These are phyloP conservation scores for Siniperca obscura DNA, from an alignment of 2,797 vertebrate species.

Conservation along the genomic window DNA sequence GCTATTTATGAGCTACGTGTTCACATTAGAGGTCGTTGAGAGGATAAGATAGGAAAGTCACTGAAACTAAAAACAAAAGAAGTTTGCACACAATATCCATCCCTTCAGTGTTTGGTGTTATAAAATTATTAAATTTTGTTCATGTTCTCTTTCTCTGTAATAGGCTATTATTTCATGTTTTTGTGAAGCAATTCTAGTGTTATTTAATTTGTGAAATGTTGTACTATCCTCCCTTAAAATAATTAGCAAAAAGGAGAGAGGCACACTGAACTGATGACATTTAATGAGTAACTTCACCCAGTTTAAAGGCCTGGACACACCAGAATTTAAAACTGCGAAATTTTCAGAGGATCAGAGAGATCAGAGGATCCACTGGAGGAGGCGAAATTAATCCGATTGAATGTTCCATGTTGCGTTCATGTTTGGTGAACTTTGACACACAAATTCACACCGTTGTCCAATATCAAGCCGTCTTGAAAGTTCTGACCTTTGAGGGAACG, in stretches of 20 bases:
- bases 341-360: background rate
- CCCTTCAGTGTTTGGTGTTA: no score
- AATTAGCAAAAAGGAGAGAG: background rate
- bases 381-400: background rate
- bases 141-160: background rate
- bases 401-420: background rate
- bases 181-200: background rate
- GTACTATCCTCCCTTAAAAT: background rate
- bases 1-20: conserved; percentile 56
- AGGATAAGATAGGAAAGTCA: conserved; percentile 42
- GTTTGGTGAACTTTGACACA: background rate
- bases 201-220: background rate
- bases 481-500: background rate
- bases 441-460: background rate
- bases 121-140: background rate
- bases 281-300: background rate
- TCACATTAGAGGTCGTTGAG: conserved; percentile 23
- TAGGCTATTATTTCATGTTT: background rate
- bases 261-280: background rate
- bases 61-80: conserved; percentile 13
- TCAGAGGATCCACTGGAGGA: background rate
- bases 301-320: background rate
- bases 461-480: background rate
- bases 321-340: background rate
- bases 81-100: background rate